These are phyloP conservation scores for Rhabdomys dilectus DNA, from an alignment of 2,113 vertebrate species.

Conservation along the genomic window DNA sequence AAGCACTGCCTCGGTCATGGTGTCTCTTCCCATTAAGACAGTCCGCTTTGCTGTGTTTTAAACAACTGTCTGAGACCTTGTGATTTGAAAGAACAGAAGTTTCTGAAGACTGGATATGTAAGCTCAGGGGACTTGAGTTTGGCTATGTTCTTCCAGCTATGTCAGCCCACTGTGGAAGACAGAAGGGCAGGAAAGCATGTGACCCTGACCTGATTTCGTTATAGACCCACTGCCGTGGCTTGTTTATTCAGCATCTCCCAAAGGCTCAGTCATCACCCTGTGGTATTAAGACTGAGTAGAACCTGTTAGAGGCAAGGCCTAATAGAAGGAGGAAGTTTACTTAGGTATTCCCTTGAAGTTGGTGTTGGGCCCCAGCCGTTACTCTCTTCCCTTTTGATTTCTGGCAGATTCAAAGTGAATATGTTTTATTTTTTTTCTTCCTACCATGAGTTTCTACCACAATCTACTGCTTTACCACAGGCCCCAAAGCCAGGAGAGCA, in stretches of 20 bases:
- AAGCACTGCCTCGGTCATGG: neutral
- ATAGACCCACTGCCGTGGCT: too few relatives aligned
- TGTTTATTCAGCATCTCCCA: neutral
- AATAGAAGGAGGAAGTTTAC: accelerated
- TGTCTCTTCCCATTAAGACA: neutral
- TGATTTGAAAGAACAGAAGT: neutral
- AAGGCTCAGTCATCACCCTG: neutral
- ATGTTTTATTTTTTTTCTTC: neutral
- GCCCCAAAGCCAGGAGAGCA: neutral
- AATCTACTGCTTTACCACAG: neutral
- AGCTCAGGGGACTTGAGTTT: neutral
- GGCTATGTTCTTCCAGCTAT: neutral
- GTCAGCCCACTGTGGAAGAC: too few relatives aligned
- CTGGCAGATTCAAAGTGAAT: accelerated
- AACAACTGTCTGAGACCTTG: neutral
- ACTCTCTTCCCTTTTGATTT: neutral
- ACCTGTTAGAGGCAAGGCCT: neutral
- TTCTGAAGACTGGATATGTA: too few relatives aligned
- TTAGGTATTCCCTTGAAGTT: neutral
- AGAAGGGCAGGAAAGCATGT: neutral
- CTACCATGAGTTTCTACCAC: too few relatives aligned
- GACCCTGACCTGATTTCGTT: neutral
- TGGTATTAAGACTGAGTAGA: too few relatives aligned
- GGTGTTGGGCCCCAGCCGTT: neutral
- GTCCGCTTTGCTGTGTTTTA: neutral